Percentiles rank a stretch among this genome's conserved stretches.
phyloP scores from a whole-genome alignment of 1,140 invertebrate genomes.

The Onthophagus taurus region DNA sequence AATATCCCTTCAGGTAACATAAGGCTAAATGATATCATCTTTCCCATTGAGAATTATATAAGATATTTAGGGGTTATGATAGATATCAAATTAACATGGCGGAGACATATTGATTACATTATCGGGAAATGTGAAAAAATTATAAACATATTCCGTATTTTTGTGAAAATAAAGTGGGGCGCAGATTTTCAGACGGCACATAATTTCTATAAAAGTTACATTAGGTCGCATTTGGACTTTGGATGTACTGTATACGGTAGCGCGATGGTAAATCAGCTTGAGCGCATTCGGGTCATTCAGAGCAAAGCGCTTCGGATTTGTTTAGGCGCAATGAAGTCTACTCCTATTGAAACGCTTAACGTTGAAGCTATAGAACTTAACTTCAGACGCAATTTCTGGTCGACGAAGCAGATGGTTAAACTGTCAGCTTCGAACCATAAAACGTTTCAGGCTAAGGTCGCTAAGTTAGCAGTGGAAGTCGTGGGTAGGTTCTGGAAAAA shows the following conservation, averaged over 20 bases:
- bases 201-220: too few relatives aligned
- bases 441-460: too few relatives aligned
- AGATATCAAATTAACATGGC: not conserved
- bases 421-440: too few relatives aligned
- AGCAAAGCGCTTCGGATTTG: not conserved
- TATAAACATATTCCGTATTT: not conserved
- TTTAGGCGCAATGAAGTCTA: not conserved
- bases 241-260: not conserved
- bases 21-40: too few relatives aligned
- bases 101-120: not conserved
- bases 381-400: too few relatives aligned
- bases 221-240: not conserved
- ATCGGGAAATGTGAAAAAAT: conserved; percentile 4
- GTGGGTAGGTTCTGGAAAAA: too few relatives aligned
- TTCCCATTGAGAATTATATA: not conserved
- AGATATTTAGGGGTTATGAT: not conserved
- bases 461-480: too few relatives aligned
- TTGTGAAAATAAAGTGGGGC: conserved; percentile 1
- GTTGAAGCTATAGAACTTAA: not conserved
- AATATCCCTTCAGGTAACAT: not conserved
- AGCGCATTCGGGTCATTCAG: not conserved
- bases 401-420: too few relatives aligned
- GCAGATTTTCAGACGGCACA: not conserved
- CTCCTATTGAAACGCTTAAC: not conserved
- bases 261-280: conserved; percentile 1